A percentile compares a stretch with the other conserved stretches of the same genome.
phyloP scores from a whole-genome alignment of 30 jellyfish, hydroid and myxozoan genomes.

The Sanderia malayensis region DNA sequence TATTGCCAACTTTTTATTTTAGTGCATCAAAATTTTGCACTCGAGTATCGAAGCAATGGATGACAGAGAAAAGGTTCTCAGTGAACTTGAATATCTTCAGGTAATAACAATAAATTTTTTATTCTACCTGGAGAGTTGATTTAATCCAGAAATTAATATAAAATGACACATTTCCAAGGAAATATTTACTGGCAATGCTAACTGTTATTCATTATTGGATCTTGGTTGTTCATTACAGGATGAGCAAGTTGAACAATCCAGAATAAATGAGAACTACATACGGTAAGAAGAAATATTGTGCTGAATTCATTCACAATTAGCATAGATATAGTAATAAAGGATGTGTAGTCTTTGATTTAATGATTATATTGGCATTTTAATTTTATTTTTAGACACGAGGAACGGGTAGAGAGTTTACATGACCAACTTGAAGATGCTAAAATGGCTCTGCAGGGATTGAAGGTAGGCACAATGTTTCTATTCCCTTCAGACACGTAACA shows the following conservation, averaged over 20 bases:
- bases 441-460: conserved; percentile 55
- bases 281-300: conserved; percentile 17
- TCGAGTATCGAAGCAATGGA: conserved; percentile 47
- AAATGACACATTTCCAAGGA: too few species aligned
- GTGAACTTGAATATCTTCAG: conserved; percentile 55
- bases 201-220: too few species aligned
- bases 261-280: conserved; percentile 62
- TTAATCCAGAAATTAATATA: too few species aligned
- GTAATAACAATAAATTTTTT: background rate
- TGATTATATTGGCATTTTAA: background rate
- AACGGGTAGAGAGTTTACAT: conserved; percentile 51
- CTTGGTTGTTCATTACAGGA: conserved; percentile 15
- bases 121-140: too few species aligned
- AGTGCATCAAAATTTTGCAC: conserved; percentile 65
- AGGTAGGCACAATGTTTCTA: conserved; percentile 35
- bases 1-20: background rate
- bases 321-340: too few species aligned
- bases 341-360: too few species aligned
- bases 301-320: too few species aligned
- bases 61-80: conserved; percentile 49
- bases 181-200: too few species aligned
- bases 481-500: too few species aligned
- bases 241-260: conserved; percentile 62
- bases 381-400: conserved; percentile 43
- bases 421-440: conserved; percentile 78